Evolutionary conservation across 1,140 invertebrate species (phyloP), one percentile per base, ranked within the genome.

Genomic region (Heliconius himera): DNA sequence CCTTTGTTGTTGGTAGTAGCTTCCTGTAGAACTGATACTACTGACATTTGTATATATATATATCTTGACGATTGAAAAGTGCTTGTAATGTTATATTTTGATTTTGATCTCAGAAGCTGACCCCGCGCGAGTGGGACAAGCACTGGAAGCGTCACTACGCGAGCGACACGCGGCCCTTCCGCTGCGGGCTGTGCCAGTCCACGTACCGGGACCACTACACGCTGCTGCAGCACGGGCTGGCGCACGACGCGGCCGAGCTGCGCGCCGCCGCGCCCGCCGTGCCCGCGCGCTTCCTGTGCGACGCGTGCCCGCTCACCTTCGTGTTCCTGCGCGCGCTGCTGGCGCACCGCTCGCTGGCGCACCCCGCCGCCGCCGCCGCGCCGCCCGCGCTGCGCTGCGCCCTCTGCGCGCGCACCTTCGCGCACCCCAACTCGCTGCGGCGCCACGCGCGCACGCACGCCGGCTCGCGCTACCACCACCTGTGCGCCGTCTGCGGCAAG

Each of bases 401-500:
- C 5, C 82, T 90, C 72, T 95, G 95, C 90, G 88, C 84, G 54
- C 94, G 94, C 38, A 79, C 88, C 76, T 95, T 95, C 87, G 89
- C 94, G 77, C 95, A 95, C 89, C 85, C 94, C 78, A 95, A 95
- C 86, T 94, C 91, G 77, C 93, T 96, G 74, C 94, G 95, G n/a
- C 90, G 96, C 0, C 96, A 97, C 90, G 95, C 96, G 81, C 95
- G 96, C 81, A 85, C 89, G 82, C 96, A 97, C 89, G 95, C 95
- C 41, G 96, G 96, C 2, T 96, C 95, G 54, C 95, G 95, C 77
- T 94, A 96, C 49, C 96, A 95, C 49, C 96, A 95, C 87, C 90
- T 96, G 0, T 97, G 97, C 90, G 96, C 96, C 84, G 96, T 97
- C 46, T 98, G 98, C 91, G 96, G 96, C 20, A 98, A 98, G 94